Percentiles rank a stretch among this genome's conserved stretches.
phyloP scores from a whole-genome alignment of 2,888 invertebrate genomes.

The Pelosia muscerda region DNA sequence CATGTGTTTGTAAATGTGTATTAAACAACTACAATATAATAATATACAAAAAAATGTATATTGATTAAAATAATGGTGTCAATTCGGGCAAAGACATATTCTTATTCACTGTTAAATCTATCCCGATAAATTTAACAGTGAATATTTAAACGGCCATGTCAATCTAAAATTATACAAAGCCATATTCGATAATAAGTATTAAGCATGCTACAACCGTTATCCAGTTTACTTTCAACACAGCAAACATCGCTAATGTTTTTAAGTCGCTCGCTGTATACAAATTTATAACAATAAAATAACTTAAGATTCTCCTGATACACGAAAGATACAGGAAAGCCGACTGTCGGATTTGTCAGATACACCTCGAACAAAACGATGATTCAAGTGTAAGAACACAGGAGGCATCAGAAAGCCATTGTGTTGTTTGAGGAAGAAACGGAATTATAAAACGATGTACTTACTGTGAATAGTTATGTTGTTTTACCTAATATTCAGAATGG shows the following conservation, averaged over 20 bases:
- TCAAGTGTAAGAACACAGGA: conserved; percentile 31
- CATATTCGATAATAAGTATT: background rate
- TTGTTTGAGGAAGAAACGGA: conserved; percentile 19
- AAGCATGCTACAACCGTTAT: background rate
- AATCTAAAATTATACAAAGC: no score
- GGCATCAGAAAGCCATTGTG: conserved; percentile 10
- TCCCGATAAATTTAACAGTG: no score
- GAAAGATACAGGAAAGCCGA: conserved; percentile 11
- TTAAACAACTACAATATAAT: no score
- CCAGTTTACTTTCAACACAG: background rate
- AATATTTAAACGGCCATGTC: no score
- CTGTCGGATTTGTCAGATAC: conserved; percentile 39
- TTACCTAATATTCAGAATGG: background rate
- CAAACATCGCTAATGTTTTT: background rate
- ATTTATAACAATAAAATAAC: conserved; percentile 11
- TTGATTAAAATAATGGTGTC: background rate
- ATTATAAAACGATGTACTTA: background rate
- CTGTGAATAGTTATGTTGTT: background rate
- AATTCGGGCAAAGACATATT: background rate
- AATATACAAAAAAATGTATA: no score
- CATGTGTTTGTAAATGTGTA: no score
- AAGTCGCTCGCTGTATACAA: background rate
- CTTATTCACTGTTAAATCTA: no score
- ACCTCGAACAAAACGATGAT: conserved; percentile 33
- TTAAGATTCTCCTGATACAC: conserved; percentile 6